Evolutionary conservation across 2,113 vertebrate genomes (phyloP).

Genomic region (Leptodactylus fuscus): DNA sequence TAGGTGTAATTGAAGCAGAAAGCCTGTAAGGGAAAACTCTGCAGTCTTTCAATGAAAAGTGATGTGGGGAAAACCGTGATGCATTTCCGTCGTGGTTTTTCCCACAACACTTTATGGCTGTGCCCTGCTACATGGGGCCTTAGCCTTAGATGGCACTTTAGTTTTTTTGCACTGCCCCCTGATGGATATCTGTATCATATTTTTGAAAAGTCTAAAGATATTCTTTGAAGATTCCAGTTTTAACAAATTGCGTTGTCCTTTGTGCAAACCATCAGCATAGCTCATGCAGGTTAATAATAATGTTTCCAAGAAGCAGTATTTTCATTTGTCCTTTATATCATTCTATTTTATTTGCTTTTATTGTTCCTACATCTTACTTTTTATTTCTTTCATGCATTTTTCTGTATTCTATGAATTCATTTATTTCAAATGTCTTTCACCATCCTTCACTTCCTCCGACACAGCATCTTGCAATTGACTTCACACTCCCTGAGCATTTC

Average conservation of each 20-base stretch:
- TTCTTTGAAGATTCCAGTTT: background rate
- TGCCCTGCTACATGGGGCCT: too few relatives aligned
- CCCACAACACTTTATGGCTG: too few relatives aligned
- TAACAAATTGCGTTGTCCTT: background rate
- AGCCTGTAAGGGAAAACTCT: too few relatives aligned
- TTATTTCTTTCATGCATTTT: background rate
- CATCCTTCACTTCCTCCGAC: background rate
- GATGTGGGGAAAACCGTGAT: too few relatives aligned
- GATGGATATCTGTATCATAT: too few relatives aligned
- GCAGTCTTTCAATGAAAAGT: too few relatives aligned
- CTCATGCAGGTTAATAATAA: background rate
- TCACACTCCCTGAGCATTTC: slow-evolving; percentile 57
- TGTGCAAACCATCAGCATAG: background rate
- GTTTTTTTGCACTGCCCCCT: too few relatives aligned
- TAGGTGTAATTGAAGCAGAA: too few relatives aligned
- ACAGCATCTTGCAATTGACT: background rate
- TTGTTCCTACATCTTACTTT: background rate
- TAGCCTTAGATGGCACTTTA: too few relatives aligned
- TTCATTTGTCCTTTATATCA: background rate
- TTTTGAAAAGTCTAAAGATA: too few relatives aligned
- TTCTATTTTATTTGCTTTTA: background rate
- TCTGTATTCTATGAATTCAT: background rate
- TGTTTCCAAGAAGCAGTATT: background rate
- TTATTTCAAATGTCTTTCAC: background rate
- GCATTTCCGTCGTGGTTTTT: too few relatives aligned